phyloP scores from a whole-genome alignment of 30 jellyfish, hydroid and myxozoan genomes.

The Pelagia noctiluca region DNA sequence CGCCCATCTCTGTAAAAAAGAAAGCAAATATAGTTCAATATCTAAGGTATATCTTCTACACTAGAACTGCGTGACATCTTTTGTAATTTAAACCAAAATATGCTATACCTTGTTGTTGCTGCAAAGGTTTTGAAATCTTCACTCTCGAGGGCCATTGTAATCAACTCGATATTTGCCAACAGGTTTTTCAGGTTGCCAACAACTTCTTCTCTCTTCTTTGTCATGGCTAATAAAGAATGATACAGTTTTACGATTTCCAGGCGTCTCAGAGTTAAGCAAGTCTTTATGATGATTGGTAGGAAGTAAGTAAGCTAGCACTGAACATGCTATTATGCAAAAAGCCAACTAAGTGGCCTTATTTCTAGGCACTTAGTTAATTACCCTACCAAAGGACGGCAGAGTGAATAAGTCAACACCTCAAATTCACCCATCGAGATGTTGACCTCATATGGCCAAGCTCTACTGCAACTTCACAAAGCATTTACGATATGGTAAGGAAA shows the following conservation, averaged over 20 bases:
- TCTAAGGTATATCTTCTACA: not conserved
- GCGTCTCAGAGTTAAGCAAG: too few species aligned
- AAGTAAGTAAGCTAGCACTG: too few species aligned
- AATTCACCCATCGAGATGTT: too few species aligned
- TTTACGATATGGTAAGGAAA: too few species aligned
- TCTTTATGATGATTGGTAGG: too few species aligned
- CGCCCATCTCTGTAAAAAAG: slow-evolving; percentile 85
- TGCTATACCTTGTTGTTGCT: slow-evolving; percentile 81
- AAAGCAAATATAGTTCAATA: not conserved
- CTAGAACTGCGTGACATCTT: not conserved
- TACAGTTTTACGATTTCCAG: not conserved
- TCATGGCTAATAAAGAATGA: slow-evolving; percentile 60
- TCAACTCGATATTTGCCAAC: slow-evolving; percentile 83
- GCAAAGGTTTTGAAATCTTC: slow-evolving; percentile 92
- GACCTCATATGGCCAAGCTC: too few species aligned
- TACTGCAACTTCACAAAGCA: too few species aligned
- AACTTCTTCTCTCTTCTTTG: slow-evolving; percentile 84
- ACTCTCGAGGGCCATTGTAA: slow-evolving; percentile 94
- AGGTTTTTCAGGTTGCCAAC: slow-evolving; percentile 82
- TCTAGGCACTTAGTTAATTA: too few species aligned
- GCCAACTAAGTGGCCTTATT: too few species aligned
- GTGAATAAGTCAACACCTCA: too few species aligned
- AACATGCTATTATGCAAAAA: too few species aligned
- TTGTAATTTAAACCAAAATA: not conserved
- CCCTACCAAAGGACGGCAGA: too few species aligned